These are phyloP conservation scores for Rhinophrynus dorsalis DNA, from an alignment of 2,797 vertebrate species.

Conservation along the genomic window DNA sequence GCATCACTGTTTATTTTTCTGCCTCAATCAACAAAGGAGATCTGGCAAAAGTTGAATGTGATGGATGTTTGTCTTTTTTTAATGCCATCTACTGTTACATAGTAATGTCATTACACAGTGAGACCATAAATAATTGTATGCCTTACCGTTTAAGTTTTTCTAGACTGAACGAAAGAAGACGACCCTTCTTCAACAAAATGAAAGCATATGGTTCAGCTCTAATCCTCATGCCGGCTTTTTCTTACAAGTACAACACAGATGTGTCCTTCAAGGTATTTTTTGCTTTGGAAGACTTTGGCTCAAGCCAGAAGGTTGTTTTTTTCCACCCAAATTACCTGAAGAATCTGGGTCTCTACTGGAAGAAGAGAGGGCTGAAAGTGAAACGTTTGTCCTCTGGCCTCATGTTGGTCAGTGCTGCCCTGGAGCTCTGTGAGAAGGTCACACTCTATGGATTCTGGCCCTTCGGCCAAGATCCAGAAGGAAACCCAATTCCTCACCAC, in stretches of 20 bases:
- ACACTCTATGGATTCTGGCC: slow-evolving; percentile 61
- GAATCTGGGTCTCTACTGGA: slow-evolving; percentile 38
- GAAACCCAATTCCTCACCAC: slow-evolving; percentile 35
- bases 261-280: neutral
- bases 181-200: slow-evolving; percentile 29
- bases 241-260: neutral
- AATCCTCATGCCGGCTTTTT: slow-evolving; percentile 49
- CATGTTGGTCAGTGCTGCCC: slow-evolving; percentile 45
- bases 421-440: slow-evolving; percentile 55
- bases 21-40: no score
- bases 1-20: no score
- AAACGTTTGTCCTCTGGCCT: slow-evolving; percentile 50
- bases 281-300: slow-evolving; percentile 40
- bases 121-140: no score
- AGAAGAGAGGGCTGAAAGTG: neutral
- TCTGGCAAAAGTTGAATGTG: no score
- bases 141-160: neutral
- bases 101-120: no score
- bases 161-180: neutral
- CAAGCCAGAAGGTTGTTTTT: slow-evolving; percentile 32
- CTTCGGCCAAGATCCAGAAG: slow-evolving; percentile 21
- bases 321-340: slow-evolving; percentile 46
- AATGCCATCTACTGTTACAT: no score
- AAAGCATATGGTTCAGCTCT: slow-evolving; percentile 22
- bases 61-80: no score